A percentile compares a stretch with the other conserved stretches of the same genome.
These are phyloP conservation scores for Ramphastos sulfuratus DNA, from an alignment of 2,113 vertebrate species.

Conservation along the genomic window DNA sequence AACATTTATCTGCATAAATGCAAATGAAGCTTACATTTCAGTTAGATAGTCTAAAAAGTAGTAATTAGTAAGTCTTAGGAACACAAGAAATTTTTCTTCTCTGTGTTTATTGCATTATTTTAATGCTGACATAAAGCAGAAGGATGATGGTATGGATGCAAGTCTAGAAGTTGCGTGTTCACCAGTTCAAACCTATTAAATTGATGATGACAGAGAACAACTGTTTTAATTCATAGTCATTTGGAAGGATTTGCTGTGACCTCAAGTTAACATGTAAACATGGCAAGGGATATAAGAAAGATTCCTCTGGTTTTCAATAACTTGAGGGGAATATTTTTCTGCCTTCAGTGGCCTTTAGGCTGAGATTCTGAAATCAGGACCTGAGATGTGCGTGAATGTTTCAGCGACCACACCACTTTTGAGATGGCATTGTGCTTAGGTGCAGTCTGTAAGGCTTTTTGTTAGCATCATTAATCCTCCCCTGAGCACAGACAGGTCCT, in stretches of 20 bases:
- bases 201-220: constrained; percentile 49
- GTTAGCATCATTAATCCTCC: background rate
- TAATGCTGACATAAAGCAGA: constrained; percentile 76
- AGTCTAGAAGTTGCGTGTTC: constrained; percentile 7
- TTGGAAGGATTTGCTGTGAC: constrained; percentile 40
- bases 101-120: constrained; percentile 62
- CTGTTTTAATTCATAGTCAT: constrained; percentile 35
- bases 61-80: constrained; percentile 60
- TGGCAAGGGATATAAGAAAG: constrained; percentile 22
- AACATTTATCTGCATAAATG: constrained; percentile 73
- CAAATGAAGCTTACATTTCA: constrained; percentile 73
- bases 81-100: constrained; percentile 63
- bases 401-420: background rate
- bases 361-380: background rate
- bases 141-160: constrained; percentile 37
- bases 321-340: background rate
- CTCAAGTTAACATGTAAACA: constrained; percentile 32
- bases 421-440: background rate
- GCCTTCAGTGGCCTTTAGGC: background rate
- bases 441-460: background rate
- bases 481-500: background rate
- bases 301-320: background rate
- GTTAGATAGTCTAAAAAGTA: constrained; percentile 42
- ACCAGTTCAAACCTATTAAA: constrained; percentile 47
- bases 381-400: background rate